Conservation (phyloP, 2,888 invertebrate species). For the Plusia festucae region DNA sequence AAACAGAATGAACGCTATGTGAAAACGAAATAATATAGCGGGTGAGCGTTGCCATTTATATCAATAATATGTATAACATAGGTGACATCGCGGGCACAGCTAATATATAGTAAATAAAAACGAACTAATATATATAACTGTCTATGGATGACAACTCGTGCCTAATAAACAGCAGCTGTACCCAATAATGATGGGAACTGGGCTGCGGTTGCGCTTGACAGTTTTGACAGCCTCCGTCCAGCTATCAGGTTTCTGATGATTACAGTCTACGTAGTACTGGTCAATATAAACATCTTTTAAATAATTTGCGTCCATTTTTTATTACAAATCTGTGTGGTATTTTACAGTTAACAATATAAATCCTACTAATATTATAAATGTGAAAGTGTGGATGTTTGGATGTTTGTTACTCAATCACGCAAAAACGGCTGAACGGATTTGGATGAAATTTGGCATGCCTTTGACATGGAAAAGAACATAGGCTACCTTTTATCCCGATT, state of each 20-base stretch:
- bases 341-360: too few relatives aligned
- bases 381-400: too few relatives aligned
- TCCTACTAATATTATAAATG: too few relatives aligned
- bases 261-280: conserved; percentile 25
- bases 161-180: conserved; percentile 20
- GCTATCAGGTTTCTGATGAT: conserved; percentile 50
- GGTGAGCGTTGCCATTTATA: neutral
- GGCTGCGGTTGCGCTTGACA: conserved; percentile 56
- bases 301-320: too few relatives aligned
- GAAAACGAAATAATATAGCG: neutral
- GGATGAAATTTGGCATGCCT: too few relatives aligned
- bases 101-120: neutral
- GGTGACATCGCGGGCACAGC: neutral
- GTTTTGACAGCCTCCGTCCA: conserved; percentile 61
- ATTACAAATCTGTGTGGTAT: too few relatives aligned
- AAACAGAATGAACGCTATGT: neutral
- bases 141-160: conserved; percentile 44
- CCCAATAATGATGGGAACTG: conserved; percentile 55
- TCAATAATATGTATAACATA: neutral
- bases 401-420: too few relatives aligned
- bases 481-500: too few relatives aligned
- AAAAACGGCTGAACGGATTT: too few relatives aligned
- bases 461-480: too few relatives aligned
- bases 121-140: neutral
- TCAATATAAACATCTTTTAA: conserved; percentile 3